Evolutionary conservation across 2,888 invertebrate species (phyloP).

Genomic region (Lochmaea crataegi): DNA sequence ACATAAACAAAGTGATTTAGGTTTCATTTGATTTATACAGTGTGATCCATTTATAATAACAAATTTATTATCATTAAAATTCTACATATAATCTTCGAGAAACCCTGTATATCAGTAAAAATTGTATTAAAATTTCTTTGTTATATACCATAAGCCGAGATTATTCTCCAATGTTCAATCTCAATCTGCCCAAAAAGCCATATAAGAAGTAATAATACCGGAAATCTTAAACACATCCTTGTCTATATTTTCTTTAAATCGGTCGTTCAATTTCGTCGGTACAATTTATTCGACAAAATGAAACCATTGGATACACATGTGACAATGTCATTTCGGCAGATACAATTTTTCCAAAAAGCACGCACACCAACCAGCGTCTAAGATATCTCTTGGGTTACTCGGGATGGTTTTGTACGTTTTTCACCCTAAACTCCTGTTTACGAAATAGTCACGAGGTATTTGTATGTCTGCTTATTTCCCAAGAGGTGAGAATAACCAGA

Average conservation of each 20-base stretch:
- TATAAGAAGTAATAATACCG: not conserved
- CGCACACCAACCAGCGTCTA: slow-evolving; percentile 47
- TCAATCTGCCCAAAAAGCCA: not conserved
- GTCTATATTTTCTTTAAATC: slow-evolving; percentile 39
- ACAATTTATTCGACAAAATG: slow-evolving; percentile 41
- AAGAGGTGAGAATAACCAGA: slow-evolving; percentile 44
- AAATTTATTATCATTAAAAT: no score
- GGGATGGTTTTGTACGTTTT: slow-evolving; percentile 47
- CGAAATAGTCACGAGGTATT: slow-evolving; percentile 53
- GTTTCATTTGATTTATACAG: not conserved
- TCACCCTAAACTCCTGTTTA: slow-evolving; percentile 54
- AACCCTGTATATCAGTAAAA: no score
- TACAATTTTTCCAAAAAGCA: slow-evolving; percentile 55
- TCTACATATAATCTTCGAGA: no score
- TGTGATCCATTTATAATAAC: not conserved
- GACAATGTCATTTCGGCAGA: slow-evolving; percentile 52
- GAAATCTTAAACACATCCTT: slow-evolving; percentile 21
- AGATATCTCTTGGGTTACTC: slow-evolving; percentile 41
- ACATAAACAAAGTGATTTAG: not conserved
- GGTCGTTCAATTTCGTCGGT: slow-evolving; percentile 46
- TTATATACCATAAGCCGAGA: not conserved
- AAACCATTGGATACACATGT: slow-evolving; percentile 51
- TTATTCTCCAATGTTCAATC: not conserved
- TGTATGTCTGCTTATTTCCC: slow-evolving; percentile 56
- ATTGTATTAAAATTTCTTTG: no score